These are phyloP conservation scores for Todus mexicanus DNA, from an alignment of 2,797 vertebrate species.

Conservation along the genomic window DNA sequence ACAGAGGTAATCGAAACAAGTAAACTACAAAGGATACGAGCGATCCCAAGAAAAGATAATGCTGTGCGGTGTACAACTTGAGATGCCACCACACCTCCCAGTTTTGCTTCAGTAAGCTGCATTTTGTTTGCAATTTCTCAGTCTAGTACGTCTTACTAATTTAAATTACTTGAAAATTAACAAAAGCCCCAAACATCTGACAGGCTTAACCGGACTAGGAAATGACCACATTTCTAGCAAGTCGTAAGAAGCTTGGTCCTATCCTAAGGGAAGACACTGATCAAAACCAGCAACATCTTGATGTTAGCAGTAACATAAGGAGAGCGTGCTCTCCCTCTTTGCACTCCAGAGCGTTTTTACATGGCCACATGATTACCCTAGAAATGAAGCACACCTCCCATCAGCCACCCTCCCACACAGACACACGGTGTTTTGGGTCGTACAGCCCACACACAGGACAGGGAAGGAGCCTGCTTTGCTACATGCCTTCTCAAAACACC, in stretches of 20 bases:
- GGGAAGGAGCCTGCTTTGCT: background rate
- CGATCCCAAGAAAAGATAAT: background rate
- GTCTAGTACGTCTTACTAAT: background rate
- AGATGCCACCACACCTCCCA: background rate
- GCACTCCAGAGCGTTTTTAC: background rate
- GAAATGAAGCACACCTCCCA: background rate
- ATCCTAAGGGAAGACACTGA: background rate
- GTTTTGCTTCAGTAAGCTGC: constrained; percentile 2
- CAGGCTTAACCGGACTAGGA: background rate
- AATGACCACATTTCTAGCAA: background rate
- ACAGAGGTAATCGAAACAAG: background rate
- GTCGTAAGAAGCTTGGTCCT: background rate
- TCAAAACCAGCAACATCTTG: background rate
- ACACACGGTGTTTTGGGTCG: rapidly evolving
- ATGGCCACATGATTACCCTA: background rate
- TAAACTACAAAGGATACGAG: background rate
- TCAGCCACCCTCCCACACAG: background rate
- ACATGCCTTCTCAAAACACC: background rate
- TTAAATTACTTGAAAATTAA: background rate
- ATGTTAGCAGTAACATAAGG: background rate
- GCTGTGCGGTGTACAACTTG: background rate
- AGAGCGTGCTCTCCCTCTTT: background rate
- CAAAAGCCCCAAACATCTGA: background rate
- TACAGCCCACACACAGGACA: background rate
- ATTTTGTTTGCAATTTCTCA: background rate